phyloP scores from a whole-genome alignment of 1,140 invertebrate genomes.

The Ridgeia piscesae region DNA sequence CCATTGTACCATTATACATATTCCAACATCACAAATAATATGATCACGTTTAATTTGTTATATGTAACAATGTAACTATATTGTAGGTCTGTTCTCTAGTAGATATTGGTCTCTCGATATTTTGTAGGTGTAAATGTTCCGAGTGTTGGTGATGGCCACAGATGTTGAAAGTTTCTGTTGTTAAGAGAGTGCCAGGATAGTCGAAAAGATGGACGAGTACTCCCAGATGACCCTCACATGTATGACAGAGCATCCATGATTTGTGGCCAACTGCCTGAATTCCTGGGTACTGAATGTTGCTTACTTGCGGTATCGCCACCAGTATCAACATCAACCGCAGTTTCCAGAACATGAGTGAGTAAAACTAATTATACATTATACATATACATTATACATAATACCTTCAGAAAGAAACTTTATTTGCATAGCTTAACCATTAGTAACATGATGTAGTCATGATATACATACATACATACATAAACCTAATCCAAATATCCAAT shows the following conservation, averaged over 20 bases:
- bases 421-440: conserved; percentile 11
- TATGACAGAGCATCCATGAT: conserved; percentile 4
- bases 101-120: not conserved
- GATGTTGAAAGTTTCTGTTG: conserved; percentile 15
- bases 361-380: not conserved
- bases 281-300: conserved; percentile 15
- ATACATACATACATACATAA: no score
- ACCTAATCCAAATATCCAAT: no score
- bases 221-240: not conserved
- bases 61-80: not conserved
- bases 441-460: conserved; percentile 9
- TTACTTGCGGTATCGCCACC: conserved; percentile 21
- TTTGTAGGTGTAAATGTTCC: conserved; percentile 13
- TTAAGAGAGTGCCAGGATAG: conserved; percentile 12
- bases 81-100: not conserved
- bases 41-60: no score
- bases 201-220: not conserved
- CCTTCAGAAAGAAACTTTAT: not conserved
- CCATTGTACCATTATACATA: not conserved
- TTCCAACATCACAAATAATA: not conserved
- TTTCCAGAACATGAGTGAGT: conserved; percentile 13
- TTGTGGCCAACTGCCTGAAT: conserved; percentile 16
- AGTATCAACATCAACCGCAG: not conserved
- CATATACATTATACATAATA: no score
- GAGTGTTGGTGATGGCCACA: conserved; percentile 14